Evolutionary conservation across 2,113 vertebrate genomes (phyloP).

Genomic region (Pungitius pungitius): DNA sequence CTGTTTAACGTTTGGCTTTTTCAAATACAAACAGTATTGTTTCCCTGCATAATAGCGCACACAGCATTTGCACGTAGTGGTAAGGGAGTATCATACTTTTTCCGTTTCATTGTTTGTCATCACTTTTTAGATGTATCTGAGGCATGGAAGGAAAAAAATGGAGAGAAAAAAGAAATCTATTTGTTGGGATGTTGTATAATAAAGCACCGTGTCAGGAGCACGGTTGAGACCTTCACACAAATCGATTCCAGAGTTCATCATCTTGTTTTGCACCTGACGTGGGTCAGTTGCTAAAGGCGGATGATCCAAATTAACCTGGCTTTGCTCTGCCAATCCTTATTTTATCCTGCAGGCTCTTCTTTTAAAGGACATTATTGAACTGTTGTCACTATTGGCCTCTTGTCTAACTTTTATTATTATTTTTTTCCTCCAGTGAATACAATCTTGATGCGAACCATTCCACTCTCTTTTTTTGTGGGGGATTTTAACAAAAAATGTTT

Average conservation of each 20-base stretch:
- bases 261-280: constrained; percentile 70
- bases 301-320: constrained; percentile 64
- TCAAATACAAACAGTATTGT: neutral
- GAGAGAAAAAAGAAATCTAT: too few species aligned
- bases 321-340: constrained; percentile 64
- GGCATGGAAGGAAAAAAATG: constrained; percentile 16
- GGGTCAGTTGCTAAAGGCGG: constrained; percentile 63
- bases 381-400: constrained; percentile 56
- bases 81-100: neutral
- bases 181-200: constrained; percentile 44
- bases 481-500: neutral
- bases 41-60: neutral
- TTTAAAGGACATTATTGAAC: constrained; percentile 69
- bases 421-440: constrained; percentile 45
- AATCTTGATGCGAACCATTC: constrained; percentile 23
- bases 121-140: constrained; percentile 1
- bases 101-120: too few species aligned
- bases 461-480: neutral
- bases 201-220: constrained; percentile 59
- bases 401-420: constrained; percentile 60
- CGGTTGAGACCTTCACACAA: constrained; percentile 68
- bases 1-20: neutral
- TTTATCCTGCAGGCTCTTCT: constrained; percentile 53
- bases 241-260: constrained; percentile 77
- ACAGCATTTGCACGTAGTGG: constrained; percentile 12